Base-by-base conservation (phyloP, 2,113 vertebrate species). In the Lamprologus tigripictilis region DNA sequence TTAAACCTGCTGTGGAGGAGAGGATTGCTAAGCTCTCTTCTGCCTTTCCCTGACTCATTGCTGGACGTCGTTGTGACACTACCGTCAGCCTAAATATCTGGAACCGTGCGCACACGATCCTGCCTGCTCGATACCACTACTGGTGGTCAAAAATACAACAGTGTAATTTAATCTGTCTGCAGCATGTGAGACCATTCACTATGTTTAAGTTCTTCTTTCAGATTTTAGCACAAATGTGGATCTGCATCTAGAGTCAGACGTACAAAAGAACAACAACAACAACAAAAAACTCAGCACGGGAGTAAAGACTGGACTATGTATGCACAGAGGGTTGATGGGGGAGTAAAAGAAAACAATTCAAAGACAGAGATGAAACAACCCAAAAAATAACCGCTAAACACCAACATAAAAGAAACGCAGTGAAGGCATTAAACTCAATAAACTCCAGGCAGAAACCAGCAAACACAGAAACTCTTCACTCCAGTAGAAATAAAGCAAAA, bases 71-170 rank as follows among this genome's bases (percentile, higher is more conserved):
- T 47, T 26, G 40, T 76, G 40, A 3, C 16, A 26, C 40, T 76
- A 14, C 68, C 1, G 21, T 73, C 68, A 47, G 6, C 40, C 42
- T 47, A 17, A 28, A 9, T 26, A 16, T 13, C 5, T 16, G 13
- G 13, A 76, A 28, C 42, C 1, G 1, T 26, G 16, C 2, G 9
- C 14, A 28, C 4, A 19, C 0, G 0, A 47, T 78, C 68, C 37
- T 4, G 5, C 40, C 14, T 76, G 71, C 71, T 49, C 21, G 3
- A 26, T 26, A 19, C 42, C 6, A 4, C 23, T 28, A 76, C 42
- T 19, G 10, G 16, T 31, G 71, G 14, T 47, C 40, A 28, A 28
- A 76, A 76, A 76, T 19, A 11, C 42, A 73, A 73, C 40, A 45
- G 68, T 14, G 13, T 28, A 45, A 17, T 26, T 76, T 47, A 47